These are phyloP conservation scores for Campaea margaritaria DNA, from an alignment of 2,888 invertebrate species.

Conservation along the genomic window DNA sequence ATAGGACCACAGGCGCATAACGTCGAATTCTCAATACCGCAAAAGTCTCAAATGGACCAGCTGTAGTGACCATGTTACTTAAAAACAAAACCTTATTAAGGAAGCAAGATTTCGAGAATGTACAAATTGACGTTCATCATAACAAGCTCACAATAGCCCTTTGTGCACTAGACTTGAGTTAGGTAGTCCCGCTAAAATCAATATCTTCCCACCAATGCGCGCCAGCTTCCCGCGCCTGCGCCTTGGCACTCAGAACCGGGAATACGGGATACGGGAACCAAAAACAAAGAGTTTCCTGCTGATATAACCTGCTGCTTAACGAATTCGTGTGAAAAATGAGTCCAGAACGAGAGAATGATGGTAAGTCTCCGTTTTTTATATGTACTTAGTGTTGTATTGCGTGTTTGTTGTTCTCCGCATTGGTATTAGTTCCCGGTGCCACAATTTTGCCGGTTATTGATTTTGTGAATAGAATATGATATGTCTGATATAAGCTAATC, in stretches of 20 bases:
- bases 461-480: too few relatives aligned
- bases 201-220: conserved; percentile 64
- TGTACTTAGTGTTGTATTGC: not conserved
- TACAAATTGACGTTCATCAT: too few relatives aligned
- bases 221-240: conserved; percentile 50
- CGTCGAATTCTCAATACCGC: too few relatives aligned
- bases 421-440: not conserved
- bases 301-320: conserved; percentile 12
- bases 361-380: conserved; percentile 50
- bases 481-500: too few relatives aligned
- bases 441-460: too few relatives aligned
- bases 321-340: conserved; percentile 58
- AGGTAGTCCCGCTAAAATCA: conserved; percentile 65
- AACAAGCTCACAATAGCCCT: not conserved
- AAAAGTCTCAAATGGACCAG: too few relatives aligned
- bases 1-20: too few relatives aligned
- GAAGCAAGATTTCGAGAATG: too few relatives aligned
- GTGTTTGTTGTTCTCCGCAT: not conserved
- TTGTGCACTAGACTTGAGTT: conserved; percentile 28
- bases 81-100: too few relatives aligned
- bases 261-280: conserved; percentile 45
- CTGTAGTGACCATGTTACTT: too few relatives aligned
- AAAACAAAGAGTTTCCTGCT: conserved; percentile 53
- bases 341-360: conserved; percentile 68
- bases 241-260: conserved; percentile 52